These are phyloP conservation scores for Propithecus perrieri DNA, from an alignment of 2,797 vertebrate species.

Conservation along the genomic window DNA sequence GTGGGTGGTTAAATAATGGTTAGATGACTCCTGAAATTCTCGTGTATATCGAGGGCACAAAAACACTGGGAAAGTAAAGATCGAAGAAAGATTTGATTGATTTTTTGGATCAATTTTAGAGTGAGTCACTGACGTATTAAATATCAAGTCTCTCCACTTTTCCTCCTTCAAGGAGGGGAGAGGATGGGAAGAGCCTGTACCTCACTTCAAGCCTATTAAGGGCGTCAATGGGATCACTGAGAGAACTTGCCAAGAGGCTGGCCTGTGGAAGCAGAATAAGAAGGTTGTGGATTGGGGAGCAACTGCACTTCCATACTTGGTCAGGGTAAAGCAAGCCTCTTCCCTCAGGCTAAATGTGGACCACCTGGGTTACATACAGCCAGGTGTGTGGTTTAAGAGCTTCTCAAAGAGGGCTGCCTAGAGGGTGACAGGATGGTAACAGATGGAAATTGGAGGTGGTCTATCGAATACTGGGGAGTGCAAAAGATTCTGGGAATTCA, in stretches of 20 bases:
- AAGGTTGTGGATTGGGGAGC: background rate
- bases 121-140: background rate
- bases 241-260: background rate
- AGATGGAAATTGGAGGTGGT: background rate
- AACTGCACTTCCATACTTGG: background rate
- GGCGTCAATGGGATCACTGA: background rate
- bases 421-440: background rate
- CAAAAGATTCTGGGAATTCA: background rate
- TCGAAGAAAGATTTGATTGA: background rate
- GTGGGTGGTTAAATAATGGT: background rate
- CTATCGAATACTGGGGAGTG: background rate
- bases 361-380: background rate
- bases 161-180: background rate
- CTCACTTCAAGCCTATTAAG: background rate
- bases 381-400: background rate
- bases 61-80: background rate
- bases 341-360: background rate
- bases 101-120: background rate
- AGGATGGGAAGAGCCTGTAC: accelerated
- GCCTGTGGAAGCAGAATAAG: background rate
- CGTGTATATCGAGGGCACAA: background rate
- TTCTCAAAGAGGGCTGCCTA: background rate
- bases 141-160: background rate
- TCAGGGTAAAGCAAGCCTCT: background rate
- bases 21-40: background rate